phyloP scores from a whole-genome alignment of 2,113 vertebrate genomes.

The Chauna torquata region DNA sequence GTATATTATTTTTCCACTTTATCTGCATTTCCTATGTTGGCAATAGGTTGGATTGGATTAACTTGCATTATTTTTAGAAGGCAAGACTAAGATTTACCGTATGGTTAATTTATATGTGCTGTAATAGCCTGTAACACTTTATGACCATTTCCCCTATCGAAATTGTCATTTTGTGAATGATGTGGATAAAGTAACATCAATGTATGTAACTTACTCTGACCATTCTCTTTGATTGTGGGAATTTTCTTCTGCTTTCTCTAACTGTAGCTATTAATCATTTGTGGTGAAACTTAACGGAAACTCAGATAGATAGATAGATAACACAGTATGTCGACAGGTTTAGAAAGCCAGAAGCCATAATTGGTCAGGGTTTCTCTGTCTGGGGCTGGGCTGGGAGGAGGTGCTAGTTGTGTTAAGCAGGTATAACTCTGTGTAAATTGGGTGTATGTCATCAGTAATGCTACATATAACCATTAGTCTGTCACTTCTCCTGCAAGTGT shows the following conservation, averaged over 20 bases:
- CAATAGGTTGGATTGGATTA: background rate
- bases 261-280: background rate
- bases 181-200: background rate
- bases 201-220: background rate
- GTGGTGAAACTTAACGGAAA: background rate
- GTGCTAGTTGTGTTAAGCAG: background rate
- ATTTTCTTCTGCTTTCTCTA: background rate
- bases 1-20: background rate
- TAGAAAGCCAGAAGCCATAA: background rate
- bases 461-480: accelerated
- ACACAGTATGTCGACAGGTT: background rate
- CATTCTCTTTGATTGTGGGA: background rate
- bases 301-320: background rate
- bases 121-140: background rate
- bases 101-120: background rate
- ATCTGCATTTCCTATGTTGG: background rate
- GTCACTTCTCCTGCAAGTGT: background rate
- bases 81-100: background rate
- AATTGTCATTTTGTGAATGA: background rate
- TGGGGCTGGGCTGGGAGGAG: background rate
- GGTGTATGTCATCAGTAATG: background rate
- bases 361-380: background rate
- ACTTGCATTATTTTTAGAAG: background rate
- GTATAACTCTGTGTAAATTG: background rate
- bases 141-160: background rate